Evolutionary conservation across 2,113 vertebrate genomes (phyloP).

Genomic region (Archocentrus centrarchus): DNA sequence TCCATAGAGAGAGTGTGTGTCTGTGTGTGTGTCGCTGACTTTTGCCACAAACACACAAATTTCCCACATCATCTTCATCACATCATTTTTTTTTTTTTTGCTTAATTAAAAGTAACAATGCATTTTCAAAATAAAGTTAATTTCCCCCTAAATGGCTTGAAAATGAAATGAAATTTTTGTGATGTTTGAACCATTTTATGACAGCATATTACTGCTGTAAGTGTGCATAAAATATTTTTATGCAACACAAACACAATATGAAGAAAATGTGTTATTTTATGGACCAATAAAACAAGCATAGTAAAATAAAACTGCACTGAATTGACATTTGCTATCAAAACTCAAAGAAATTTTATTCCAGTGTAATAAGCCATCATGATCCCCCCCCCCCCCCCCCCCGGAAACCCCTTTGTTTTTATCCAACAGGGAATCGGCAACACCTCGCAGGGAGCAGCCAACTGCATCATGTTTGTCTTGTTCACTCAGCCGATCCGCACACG

Average conservation of each 20-base stretch:
- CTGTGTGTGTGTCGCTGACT: not conserved
- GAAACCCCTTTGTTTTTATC: not conserved
- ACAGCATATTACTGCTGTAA: not conserved
- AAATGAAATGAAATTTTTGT: not conserved
- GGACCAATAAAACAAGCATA: not conserved
- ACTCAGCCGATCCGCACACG: constrained; percentile 83
- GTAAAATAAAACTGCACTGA: not conserved
- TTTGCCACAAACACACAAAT: no score
- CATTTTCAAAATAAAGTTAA: not conserved
- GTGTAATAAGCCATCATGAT: fast-evolving
- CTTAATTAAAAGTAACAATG: not conserved
- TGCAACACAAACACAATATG: fast-evolving
- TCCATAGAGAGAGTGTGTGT: not conserved
- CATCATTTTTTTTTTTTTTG: not conserved
- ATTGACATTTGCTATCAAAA: not conserved
- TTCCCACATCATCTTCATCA: no score
- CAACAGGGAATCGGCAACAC: constrained; percentile 95
- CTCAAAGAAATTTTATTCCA: not conserved
- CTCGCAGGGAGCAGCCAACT: constrained; percentile 96
- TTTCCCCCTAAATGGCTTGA: not conserved
- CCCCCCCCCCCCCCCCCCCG: not conserved
- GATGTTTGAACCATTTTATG: not conserved
- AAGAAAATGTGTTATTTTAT: not conserved
- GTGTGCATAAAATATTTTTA: not conserved
- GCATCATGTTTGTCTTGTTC: constrained; percentile 92